phyloP scores from a whole-genome alignment of 1,140 invertebrate species.

The Apocrypta bakeri region DNA sequence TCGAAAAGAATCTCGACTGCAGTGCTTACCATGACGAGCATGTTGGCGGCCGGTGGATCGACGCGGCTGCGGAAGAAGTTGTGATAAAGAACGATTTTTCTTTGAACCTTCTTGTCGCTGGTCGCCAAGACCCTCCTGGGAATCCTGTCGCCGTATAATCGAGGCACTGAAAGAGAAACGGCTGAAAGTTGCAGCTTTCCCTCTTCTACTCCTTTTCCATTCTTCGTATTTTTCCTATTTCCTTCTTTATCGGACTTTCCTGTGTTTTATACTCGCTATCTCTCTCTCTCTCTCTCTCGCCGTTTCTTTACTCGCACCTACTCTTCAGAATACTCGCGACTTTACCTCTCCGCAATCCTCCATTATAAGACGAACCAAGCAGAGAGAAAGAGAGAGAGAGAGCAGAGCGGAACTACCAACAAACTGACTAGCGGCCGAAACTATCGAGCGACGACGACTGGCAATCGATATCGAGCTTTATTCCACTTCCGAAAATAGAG shows the following conservation, averaged over 20 bases:
- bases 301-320: neutral
- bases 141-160: slow-evolving; percentile 77
- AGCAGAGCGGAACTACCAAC: neutral
- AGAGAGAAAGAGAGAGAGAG: too few species aligned
- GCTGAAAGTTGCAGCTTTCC: slow-evolving; percentile 7
- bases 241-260: slow-evolving; percentile 19
- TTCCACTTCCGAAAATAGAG: slow-evolving; percentile 42
- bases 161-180: slow-evolving; percentile 71
- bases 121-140: slow-evolving; percentile 78
- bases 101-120: slow-evolving; percentile 76
- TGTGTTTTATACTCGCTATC: slow-evolving; percentile 26
- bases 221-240: slow-evolving; percentile 19
- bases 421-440: slow-evolving; percentile 23
- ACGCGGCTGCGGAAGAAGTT: slow-evolving; percentile 86
- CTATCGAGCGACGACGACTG: neutral
- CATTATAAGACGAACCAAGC: neutral
- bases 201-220: neutral
- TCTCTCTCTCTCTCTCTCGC: neutral
- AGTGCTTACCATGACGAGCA: slow-evolving; percentile 84
- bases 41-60: slow-evolving; percentile 83
- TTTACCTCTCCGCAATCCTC: neutral
- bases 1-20: too few species aligned
- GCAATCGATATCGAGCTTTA: slow-evolving; percentile 45
- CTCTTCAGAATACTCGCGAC: too few species aligned
- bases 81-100: slow-evolving; percentile 84